phyloP scores from a whole-genome alignment of 1,140 invertebrate genomes.

The Leucophenga varia region DNA sequence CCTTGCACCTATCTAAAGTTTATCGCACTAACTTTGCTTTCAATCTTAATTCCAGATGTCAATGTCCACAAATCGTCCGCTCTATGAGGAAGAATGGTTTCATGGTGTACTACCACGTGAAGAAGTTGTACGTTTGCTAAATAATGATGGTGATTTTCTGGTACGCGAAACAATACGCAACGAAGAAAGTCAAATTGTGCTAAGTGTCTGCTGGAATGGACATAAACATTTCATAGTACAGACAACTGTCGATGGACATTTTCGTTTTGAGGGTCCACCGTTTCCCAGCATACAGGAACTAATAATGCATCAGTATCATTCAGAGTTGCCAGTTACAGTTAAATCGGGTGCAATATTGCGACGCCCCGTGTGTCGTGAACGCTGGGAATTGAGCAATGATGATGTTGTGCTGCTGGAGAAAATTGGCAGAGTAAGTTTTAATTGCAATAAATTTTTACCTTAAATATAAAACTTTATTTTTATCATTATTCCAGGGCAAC shows the following conservation, averaged over 20 bases:
- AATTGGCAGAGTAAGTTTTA: slow-evolving; percentile 81
- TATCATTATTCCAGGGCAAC: slow-evolving; percentile 74
- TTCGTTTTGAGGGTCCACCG: slow-evolving; percentile 89
- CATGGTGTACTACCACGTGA: slow-evolving; percentile 94
- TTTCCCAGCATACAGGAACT: slow-evolving; percentile 91
- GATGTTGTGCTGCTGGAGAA: slow-evolving; percentile 91
- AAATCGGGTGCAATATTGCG: slow-evolving; percentile 88
- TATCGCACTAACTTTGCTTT: slow-evolving; percentile 16
- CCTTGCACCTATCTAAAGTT: not conserved
- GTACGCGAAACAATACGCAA: slow-evolving; percentile 93
- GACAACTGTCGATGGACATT: slow-evolving; percentile 88
- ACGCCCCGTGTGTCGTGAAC: slow-evolving; percentile 84
- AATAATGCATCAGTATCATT: slow-evolving; percentile 83
- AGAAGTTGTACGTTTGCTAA: slow-evolving; percentile 88
- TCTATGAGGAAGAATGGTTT: slow-evolving; percentile 95
- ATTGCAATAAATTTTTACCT: not conserved
- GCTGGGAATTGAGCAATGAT: slow-evolving; percentile 96
- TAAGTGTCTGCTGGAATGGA: slow-evolving; percentile 94
- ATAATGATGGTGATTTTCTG: slow-evolving; percentile 89
- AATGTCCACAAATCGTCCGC: slow-evolving; percentile 59
- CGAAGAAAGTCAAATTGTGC: slow-evolving; percentile 87
- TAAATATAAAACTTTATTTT: not conserved
- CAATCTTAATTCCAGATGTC: slow-evolving; percentile 38
- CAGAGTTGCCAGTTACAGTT: slow-evolving; percentile 83
- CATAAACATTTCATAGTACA: slow-evolving; percentile 98